Evolutionary conservation across 2,113 vertebrate species (phyloP).

Genomic region (Xerus inauris): DNA sequence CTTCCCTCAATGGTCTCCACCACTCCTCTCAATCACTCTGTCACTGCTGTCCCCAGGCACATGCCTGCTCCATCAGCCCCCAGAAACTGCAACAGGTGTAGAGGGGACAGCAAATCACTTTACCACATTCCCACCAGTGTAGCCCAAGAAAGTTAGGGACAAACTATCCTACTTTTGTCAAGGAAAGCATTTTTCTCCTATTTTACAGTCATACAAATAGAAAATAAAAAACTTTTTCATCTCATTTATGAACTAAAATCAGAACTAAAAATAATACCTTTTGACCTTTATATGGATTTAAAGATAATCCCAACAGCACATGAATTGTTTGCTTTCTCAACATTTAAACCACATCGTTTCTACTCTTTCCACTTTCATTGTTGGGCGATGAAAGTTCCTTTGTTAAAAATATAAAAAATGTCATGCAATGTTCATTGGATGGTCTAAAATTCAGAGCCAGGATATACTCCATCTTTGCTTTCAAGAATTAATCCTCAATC

Average conservation of each 20-base stretch:
- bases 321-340: background rate
- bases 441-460: constrained; percentile 56
- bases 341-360: constrained; percentile 11
- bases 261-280: background rate
- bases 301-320: background rate
- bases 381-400: constrained; percentile 46
- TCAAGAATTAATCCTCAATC: constrained; percentile 77
- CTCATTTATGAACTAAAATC: background rate
- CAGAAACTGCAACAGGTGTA: background rate
- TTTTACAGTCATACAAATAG: background rate
- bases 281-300: constrained; percentile 1
- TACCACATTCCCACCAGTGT: background rate
- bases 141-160: background rate
- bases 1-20: too few relatives aligned
- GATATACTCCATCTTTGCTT: constrained; percentile 65
- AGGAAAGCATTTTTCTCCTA: background rate
- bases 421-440: constrained; percentile 37
- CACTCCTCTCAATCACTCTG: background rate
- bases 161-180: background rate
- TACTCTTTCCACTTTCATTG: background rate
- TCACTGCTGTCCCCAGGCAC: background rate
- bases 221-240: background rate
- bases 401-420: background rate
- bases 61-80: background rate
- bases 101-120: background rate